Base-by-base conservation (phyloP, 92 coral and sea anemone species). In the Bergia sp. region DNA sequence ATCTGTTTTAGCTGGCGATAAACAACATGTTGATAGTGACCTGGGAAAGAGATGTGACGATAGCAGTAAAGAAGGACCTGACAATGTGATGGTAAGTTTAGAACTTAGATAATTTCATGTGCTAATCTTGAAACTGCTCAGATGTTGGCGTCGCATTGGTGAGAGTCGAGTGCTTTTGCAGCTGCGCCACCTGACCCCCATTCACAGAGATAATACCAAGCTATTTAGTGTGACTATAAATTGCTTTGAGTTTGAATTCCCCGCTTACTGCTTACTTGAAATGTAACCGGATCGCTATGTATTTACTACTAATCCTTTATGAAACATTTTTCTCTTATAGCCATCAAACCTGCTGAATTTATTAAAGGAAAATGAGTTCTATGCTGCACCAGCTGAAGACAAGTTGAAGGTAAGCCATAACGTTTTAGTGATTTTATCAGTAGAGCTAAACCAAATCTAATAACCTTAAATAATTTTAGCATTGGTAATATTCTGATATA, bases 371-470 rank as follows among this genome's bases (percentile, higher is more conserved):
- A 44, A 88, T 40, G 98, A 95, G 38, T 93, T 90, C 74, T 92
- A 90, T 78, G 47, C 82, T 7, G 89, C 94, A 44, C 11, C 76
- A 15, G 90, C 96, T 36, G 83, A 78, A 43, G 90, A 93, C 16
- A 95, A 95, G 73, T 85, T 94, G 36, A 93, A 91, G 96, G 98
- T 95, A 78, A 4, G n/a, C 29, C 29, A 29, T 29, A 57, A 58
- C 7, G 2, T 7, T 81, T 64, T 21, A 41, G n/a, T 73, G 4
- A 44, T 37, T 45, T 45, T 61, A 29, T 29, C 29, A 29, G 21
- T 16, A 61, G 69, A 20, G 29, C 29, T 61, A 20, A 20, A 18
- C 21, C 23, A 61, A 61, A 20, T 20, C 69, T 20, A 23, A 61
- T 61, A 61, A 61, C 4, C 69, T 61, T 16, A 16, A 61, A 57